Conservation (phyloP, 2,888 invertebrate species). For the Eupithecia centaureata region DNA sequence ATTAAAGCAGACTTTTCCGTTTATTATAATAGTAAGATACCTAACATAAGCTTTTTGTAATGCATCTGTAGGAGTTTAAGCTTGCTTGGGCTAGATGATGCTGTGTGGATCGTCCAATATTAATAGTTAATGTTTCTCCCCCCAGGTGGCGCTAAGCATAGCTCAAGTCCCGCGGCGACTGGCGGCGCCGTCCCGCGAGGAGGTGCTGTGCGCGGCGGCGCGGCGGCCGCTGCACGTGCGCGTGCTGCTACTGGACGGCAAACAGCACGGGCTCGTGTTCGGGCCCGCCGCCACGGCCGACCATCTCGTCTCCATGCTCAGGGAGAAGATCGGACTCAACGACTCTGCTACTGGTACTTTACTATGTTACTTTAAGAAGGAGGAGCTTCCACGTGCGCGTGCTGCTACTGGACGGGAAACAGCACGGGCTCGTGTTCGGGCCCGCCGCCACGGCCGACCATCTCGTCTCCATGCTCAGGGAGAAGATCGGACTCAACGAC, state of each 20-base stretch:
- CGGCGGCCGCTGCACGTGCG: constrained; percentile 95
- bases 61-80: too few species aligned
- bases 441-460: constrained; percentile 96
- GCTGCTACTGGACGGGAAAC: constrained; percentile 96
- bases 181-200: constrained; percentile 95
- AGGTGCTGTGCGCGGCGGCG: constrained; percentile 96
- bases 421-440: constrained; percentile 97
- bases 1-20: too few species aligned
- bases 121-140: neutral
- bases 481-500: constrained; percentile 93
- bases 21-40: too few species aligned
- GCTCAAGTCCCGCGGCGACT: constrained; percentile 88
- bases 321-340: constrained; percentile 94
- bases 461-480: constrained; percentile 93
- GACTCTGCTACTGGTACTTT: constrained; percentile 87
- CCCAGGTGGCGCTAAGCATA: constrained; percentile 76
- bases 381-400: constrained; percentile 96
- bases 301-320: constrained; percentile 93
- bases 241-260: constrained; percentile 96
- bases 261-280: constrained; percentile 97
- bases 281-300: constrained; percentile 96
- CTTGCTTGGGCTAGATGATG: too few species aligned
- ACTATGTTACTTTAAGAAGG: too few species aligned
- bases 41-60: too few species aligned
- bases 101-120: too few species aligned